Conservation (phyloP, 2,113 vertebrate species). For the Poicephalus gulielmi region DNA sequence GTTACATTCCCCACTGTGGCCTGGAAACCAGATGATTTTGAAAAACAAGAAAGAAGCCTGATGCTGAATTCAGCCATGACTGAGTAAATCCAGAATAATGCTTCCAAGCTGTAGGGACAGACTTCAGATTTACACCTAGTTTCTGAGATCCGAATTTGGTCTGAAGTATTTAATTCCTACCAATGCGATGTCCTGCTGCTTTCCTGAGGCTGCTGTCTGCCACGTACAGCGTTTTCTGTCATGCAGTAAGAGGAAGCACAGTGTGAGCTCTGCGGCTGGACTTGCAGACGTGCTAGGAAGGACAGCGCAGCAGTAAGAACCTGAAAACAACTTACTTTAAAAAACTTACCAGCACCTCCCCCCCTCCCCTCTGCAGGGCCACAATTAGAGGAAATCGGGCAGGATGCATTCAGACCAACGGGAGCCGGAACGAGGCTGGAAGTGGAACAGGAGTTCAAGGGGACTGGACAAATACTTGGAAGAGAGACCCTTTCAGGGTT, state of each 20-base stretch:
- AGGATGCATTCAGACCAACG: not conserved
- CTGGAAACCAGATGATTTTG: slow-evolving; percentile 11
- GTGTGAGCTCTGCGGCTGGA: slow-evolving; percentile 35
- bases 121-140: not conserved
- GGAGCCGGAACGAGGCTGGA: not conserved
- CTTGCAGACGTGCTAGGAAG: not conserved
- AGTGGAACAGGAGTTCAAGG: not conserved
- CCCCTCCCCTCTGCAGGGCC: not conserved
- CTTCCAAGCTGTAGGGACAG: not conserved
- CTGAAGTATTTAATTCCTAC: slow-evolving; percentile 15
- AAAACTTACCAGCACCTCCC: not conserved
- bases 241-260: not conserved
- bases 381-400: slow-evolving; percentile 22
- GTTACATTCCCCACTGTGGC: not conserved
- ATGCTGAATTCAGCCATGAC: not conserved
- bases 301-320: not conserved
- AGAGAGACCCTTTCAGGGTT: not conserved
- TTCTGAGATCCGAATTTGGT: not conserved
- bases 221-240: not conserved
- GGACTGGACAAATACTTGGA: not conserved
- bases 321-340: not conserved
- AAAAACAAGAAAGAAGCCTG: not conserved
- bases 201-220: not conserved
- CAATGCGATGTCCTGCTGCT: not conserved
- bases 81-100: not conserved